Percentiles rank a stretch among this genome's conserved stretches.
Conservation (phyloP, 2,113 vertebrate genomes). For the Lasiurus borealis region DNA sequence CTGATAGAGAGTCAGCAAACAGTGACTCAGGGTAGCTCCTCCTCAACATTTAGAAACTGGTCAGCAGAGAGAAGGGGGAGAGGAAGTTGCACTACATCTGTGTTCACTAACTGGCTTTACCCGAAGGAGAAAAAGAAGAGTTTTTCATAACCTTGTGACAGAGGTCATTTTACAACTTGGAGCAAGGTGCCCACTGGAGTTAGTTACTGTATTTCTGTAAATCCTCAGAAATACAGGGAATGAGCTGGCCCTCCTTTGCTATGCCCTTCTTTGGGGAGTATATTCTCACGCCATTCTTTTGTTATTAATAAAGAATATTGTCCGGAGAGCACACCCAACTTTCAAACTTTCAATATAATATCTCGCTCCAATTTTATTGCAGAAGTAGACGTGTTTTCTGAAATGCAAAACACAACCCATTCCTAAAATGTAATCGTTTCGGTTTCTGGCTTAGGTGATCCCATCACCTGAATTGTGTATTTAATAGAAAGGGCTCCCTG, state of each 20-base stretch:
- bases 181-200: neutral
- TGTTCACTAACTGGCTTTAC: neutral
- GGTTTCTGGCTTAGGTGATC: conserved; percentile 3
- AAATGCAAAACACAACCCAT: conserved; percentile 14
- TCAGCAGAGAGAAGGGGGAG: neutral
- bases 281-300: conserved; percentile 56
- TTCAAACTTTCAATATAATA: conserved; percentile 30
- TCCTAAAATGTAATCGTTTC: conserved; percentile 47
- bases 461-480: conserved; percentile 34
- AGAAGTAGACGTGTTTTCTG: conserved; percentile 30
- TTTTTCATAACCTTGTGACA: neutral
- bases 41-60: neutral
- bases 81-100: neutral
- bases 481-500: conserved; percentile 13
- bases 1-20: neutral
- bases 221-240: too few species aligned
- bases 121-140: neutral
- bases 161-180: neutral
- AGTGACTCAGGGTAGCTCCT: neutral
- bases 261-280: neutral
- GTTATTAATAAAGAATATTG: conserved; percentile 56
- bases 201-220: too few species aligned
- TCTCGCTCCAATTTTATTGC: conserved; percentile 42
- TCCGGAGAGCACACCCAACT: neutral
- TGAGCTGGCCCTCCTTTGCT: neutral